A percentile compares a stretch with the other conserved stretches of the same genome.
Evolutionary conservation across 2,888 invertebrate species (phyloP).

Genomic region (Caenorhabditis sp.): DNA sequence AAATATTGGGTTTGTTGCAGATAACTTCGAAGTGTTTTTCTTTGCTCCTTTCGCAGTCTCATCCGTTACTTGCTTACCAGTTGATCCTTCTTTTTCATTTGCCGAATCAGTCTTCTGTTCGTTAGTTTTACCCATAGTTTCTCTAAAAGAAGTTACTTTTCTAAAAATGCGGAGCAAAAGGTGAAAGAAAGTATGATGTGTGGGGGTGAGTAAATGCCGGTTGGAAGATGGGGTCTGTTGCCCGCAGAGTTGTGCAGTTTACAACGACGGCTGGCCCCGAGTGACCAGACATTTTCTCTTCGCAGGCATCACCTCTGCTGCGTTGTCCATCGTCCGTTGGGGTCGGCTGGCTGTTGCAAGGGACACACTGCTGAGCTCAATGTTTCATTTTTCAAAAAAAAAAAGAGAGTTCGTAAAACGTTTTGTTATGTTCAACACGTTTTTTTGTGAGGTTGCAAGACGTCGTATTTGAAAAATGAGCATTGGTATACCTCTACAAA

Average conservation of each 20-base stretch:
- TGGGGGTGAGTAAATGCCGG: slow-evolving; percentile 9
- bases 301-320: slow-evolving; percentile 3
- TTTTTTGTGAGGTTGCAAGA: too few relatives aligned
- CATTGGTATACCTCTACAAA: too few relatives aligned
- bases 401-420: too few relatives aligned
- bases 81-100: too few relatives aligned
- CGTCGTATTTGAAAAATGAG: too few relatives aligned
- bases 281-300: slow-evolving; percentile 46
- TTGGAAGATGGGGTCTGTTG: slow-evolving; percentile 15
- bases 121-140: not conserved
- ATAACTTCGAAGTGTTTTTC: not conserved
- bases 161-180: not conserved
- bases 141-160: not conserved
- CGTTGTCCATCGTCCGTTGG: not conserved
- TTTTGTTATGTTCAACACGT: too few relatives aligned
- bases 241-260: slow-evolving; percentile 48
- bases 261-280: slow-evolving; percentile 40
- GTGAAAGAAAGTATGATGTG: slow-evolving; percentile 1
- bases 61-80: not conserved
- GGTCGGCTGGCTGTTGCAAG: not conserved
- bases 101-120: not conserved
- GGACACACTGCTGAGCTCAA: too few relatives aligned
- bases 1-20: not conserved
- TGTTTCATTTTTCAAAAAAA: too few relatives aligned
- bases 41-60: not conserved